Conservation (phyloP, 2,888 invertebrate species). For the Drosophila stalkeri region DNA sequence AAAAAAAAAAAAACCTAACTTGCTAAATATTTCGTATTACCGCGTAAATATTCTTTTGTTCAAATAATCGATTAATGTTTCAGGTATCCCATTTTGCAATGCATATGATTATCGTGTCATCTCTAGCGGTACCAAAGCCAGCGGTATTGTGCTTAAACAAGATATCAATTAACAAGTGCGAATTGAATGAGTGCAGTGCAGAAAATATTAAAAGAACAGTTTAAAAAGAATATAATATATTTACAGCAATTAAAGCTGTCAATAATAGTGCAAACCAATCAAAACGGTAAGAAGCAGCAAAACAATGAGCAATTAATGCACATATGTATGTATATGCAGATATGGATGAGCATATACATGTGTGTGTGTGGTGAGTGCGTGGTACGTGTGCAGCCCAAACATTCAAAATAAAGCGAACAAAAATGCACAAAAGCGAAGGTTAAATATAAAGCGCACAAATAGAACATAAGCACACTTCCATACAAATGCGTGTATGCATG, state of each 20-base stretch:
- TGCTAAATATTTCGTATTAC: not conserved
- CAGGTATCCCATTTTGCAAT: not conserved
- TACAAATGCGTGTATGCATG: conserved; percentile 1
- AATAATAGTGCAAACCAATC: conserved; percentile 17
- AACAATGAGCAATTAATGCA: conserved; percentile 23
- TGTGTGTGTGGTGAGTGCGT: conserved; percentile 7
- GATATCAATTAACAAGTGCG: conserved; percentile 32
- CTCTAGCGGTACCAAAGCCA: conserved; percentile 40
- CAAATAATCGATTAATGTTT: not conserved
- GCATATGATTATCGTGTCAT: not conserved
- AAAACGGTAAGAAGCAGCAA: conserved; percentile 41
- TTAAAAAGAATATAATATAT: not conserved
- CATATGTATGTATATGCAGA: not conserved
- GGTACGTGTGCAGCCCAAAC: conserved; percentile 35
- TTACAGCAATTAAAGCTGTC: conserved; percentile 23
- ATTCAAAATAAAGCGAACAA: conserved; percentile 41
- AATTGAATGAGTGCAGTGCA: conserved; percentile 26
- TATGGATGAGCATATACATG: not conserved
- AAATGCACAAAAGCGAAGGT: conserved; percentile 52
- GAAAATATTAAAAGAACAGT: conserved; percentile 10
- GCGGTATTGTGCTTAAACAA: conserved; percentile 31
- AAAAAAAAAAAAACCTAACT: too few relatives aligned
- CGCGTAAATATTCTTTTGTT: not conserved
- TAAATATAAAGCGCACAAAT: conserved; percentile 32
- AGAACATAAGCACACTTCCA: conserved; percentile 31